Percentiles rank a stretch among this genome's conserved stretches.
phyloP scores from a whole-genome alignment of 1,140 invertebrate genomes.

The Piezodorus guildinii region DNA sequence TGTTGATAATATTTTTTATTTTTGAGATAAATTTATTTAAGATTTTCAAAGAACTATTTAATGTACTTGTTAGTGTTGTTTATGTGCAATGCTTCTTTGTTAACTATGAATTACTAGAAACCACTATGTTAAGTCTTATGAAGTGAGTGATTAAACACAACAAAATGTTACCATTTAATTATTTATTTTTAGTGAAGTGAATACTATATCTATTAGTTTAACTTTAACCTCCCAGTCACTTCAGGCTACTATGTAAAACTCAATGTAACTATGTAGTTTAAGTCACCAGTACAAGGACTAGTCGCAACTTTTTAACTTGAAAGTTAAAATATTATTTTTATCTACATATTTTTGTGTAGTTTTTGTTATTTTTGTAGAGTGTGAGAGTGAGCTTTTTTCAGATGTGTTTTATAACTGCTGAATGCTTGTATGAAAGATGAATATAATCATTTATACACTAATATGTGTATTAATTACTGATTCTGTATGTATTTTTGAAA shows the following conservation, averaged over 20 bases:
- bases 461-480: conserved; percentile 8
- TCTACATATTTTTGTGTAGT: conserved; percentile 18
- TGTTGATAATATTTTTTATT: conserved; percentile 25
- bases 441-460: conserved; percentile 13
- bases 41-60: conserved; percentile 24
- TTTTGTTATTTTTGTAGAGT: conserved; percentile 18
- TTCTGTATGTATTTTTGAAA: conserved; percentile 20
- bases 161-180: conserved; percentile 25
- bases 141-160: conserved; percentile 22
- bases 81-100: conserved; percentile 26
- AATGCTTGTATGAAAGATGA: conserved; percentile 11
- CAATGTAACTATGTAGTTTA: conserved; percentile 9
- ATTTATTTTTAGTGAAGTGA: conserved; percentile 23
- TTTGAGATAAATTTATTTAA: conserved; percentile 25
- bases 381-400: conserved; percentile 15
- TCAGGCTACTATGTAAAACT: conserved; percentile 8
- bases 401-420: conserved; percentile 16
- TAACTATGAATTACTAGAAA: conserved; percentile 24
- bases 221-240: conserved; percentile 18
- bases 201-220: conserved; percentile 19
- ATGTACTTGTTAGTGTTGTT: conserved; percentile 26
- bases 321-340: conserved; percentile 19
- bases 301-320: conserved; percentile 18
- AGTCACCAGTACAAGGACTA: conserved; percentile 18
- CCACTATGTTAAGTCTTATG: conserved; percentile 23